Base-by-base conservation (phyloP, 1,140 invertebrate species). In the Nylanderia fulva region DNA sequence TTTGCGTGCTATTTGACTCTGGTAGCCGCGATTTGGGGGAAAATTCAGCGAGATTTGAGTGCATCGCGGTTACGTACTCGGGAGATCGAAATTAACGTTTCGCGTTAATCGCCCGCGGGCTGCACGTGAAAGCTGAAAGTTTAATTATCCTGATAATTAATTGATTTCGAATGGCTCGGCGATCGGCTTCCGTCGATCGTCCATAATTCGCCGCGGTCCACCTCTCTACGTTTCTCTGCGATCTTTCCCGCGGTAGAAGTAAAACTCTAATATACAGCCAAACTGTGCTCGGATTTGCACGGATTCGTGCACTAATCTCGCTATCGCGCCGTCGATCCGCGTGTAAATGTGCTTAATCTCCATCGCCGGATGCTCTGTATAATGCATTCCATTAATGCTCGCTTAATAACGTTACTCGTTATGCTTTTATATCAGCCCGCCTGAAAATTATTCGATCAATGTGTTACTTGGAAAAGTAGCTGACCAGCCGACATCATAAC, bases 131-230 rank as follows among this genome's bases (percentile, higher is more conserved):
- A 89, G 87, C 89, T 90, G 90, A 92, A 92, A 92, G 90, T 91
- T 93, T 91, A 90, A 93, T 93, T 90, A 92, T 90, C 88, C 87
- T 80, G 88, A 91, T 92, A 92, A 92, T 93, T 93, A 93, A 93
- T 92, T 91, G 90, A 93, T 92, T 92, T 91, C 90, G 88, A 92
- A 91, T 90, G 90, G 86, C 80, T 74, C 87, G 89, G 89, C 85
- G 79, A 84, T 83, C 84, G 64, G 74, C 77, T 79, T 85, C 66
- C 85, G 29, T 74, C 83, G 87, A 90, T 90, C 87, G 82, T 91
- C 90, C 89, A 91, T 91, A 91, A 89, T 87, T 89, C 88, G 88
- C 85, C 74, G 63, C 86, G 86, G 90, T 88, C 83, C 85, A 24
- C 75, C 24, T 56, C 48, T 27, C 13, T 18, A 45, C 48, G n/a